These are phyloP conservation scores for Notodonta dromedarius DNA, from an alignment of 2,888 invertebrate genomes.

Conservation along the genomic window DNA sequence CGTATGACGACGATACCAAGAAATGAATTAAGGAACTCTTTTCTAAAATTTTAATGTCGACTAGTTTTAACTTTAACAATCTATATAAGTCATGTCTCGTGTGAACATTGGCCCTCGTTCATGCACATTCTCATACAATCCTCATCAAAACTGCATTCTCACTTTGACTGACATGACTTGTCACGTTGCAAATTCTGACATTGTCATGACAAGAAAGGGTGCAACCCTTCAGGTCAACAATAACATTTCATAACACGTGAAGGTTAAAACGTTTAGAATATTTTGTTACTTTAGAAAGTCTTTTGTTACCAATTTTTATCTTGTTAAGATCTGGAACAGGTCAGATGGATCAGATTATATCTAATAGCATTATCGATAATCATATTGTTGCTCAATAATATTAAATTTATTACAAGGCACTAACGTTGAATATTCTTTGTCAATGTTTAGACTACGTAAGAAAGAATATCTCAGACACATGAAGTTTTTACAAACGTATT, in stretches of 20 bases:
- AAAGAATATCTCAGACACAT: conserved; percentile 9
- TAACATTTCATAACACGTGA: conserved; percentile 51
- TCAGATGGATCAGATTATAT: conserved; percentile 41
- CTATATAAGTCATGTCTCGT: conserved; percentile 19
- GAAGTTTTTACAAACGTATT: too few species aligned
- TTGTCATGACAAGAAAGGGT: conserved; percentile 59
- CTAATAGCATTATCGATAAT: conserved; percentile 53
- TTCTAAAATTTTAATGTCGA: too few species aligned
- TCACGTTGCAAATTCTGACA: conserved; percentile 57
- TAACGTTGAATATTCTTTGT: conserved; percentile 9
- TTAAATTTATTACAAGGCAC: conserved; percentile 29
- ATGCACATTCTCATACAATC: conserved; percentile 11
- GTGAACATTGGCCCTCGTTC: conserved; percentile 42
- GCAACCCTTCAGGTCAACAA: conserved; percentile 55
- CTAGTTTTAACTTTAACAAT: too few species aligned
- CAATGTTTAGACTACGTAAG: conserved; percentile 2
- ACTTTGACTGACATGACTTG: conserved; percentile 55
- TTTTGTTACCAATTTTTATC: conserved; percentile 45
- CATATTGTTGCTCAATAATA: conserved; percentile 42
- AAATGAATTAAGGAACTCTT: too few species aligned
- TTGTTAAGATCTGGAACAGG: conserved; percentile 45
- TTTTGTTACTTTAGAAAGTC: conserved; percentile 45
- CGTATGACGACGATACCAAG: too few species aligned
- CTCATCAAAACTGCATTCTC: conserved; percentile 65
- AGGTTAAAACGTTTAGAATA: conserved; percentile 52